These are phyloP conservation scores for Lathamus discolor DNA, from an alignment of 2,113 vertebrate species.

Conservation along the genomic window DNA sequence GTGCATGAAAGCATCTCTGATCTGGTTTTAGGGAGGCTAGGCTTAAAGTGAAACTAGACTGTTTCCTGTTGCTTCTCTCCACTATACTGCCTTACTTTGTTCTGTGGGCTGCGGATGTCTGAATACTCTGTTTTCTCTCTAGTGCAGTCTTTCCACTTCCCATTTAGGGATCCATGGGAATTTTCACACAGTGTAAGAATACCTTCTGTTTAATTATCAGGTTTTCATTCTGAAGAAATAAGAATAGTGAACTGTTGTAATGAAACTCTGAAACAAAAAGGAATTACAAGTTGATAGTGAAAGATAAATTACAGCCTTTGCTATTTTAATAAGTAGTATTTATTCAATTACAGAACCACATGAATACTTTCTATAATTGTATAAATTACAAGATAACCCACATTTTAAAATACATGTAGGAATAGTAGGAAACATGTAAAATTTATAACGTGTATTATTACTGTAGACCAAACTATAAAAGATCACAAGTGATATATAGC, in stretches of 20 bases:
- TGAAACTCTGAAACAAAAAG: background rate
- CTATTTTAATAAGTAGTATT: conserved; percentile 1
- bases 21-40: background rate
- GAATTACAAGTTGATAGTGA: background rate
- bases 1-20: background rate
- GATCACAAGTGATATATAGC: background rate
- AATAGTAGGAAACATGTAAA: background rate
- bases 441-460: background rate
- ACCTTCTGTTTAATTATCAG: background rate
- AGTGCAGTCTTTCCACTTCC: background rate
- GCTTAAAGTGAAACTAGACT: background rate
- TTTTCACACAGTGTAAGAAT: background rate
- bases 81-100: background rate
- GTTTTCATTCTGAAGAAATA: conserved; percentile 6
- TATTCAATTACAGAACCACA: background rate
- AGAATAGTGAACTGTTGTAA: conserved; percentile 1
- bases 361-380: conserved; percentile 33
- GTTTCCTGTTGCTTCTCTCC: background rate
- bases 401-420: background rate
- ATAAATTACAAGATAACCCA: background rate
- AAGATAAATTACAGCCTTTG: conserved; percentile 52
- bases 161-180: background rate
- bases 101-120: background rate
- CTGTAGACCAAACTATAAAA: background rate
- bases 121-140: background rate